These are phyloP conservation scores for Mionectes olivaceus DNA, from an alignment of 2,797 vertebrate species.

Conservation along the genomic window DNA sequence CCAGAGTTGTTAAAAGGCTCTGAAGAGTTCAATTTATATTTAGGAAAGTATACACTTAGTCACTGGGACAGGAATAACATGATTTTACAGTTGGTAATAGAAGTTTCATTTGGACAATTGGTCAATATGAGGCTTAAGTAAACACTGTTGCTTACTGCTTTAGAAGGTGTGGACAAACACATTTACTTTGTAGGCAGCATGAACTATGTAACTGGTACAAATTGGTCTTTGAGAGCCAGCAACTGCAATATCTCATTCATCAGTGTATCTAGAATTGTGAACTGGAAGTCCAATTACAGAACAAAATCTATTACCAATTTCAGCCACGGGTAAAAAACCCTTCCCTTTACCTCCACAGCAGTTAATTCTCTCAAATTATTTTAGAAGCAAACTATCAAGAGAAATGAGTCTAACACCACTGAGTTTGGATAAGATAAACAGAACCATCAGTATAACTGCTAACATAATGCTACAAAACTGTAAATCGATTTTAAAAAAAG, in stretches of 20 bases:
- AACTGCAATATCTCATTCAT: slow-evolving; percentile 15
- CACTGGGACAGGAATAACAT: background rate
- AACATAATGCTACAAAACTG: background rate
- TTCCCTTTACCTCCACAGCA: background rate
- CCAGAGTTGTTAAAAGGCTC: background rate
- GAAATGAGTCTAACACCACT: background rate
- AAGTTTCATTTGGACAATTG: slow-evolving; percentile 14
- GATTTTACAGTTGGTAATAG: slow-evolving; percentile 24
- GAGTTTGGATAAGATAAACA: background rate
- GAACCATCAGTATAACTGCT: background rate
- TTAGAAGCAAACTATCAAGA: background rate
- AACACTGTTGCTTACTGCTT: background rate
- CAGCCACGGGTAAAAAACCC: background rate
- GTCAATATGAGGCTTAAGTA: slow-evolving; percentile 25
- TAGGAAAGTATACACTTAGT: background rate
- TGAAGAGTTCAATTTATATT: background rate
- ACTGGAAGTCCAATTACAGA: slow-evolving; percentile 25
- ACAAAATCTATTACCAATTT: slow-evolving; percentile 3
- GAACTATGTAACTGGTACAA: slow-evolving; percentile 7
- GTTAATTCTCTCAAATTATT: slow-evolving; percentile 12
- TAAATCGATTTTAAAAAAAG: background rate
- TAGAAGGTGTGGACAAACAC: background rate
- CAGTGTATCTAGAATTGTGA: background rate
- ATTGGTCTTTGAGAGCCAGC: background rate
- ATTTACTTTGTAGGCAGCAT: slow-evolving; percentile 1